These are phyloP conservation scores for Zele albiditarsus DNA, from an alignment of 2,888 invertebrate species.

Conservation along the genomic window DNA sequence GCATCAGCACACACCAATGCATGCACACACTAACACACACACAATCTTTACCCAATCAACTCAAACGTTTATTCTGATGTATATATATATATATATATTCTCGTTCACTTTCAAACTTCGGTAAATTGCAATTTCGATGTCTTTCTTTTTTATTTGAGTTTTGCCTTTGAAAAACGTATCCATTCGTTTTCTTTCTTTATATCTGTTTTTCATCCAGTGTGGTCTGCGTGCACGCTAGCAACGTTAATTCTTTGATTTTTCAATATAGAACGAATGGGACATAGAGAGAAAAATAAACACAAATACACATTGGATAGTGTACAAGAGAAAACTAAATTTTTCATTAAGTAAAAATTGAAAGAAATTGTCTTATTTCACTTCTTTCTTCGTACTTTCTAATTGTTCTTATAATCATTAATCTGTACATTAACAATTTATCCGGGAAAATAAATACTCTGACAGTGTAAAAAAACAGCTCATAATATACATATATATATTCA, in stretches of 20 bases:
- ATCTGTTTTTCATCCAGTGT: constrained; percentile 4
- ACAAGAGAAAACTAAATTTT: not conserved
- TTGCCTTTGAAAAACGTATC: constrained; percentile 28
- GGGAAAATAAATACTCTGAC: not conserved
- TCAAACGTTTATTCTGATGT: constrained; percentile 24
- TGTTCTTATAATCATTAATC: constrained; percentile 2
- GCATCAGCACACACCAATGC: not conserved
- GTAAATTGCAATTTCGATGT: constrained; percentile 44
- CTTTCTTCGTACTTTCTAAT: constrained; percentile 1
- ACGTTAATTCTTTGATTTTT: constrained; percentile 15
- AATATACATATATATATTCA: constrained; percentile 18
- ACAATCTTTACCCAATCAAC: constrained; percentile 31
- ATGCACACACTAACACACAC: constrained; percentile 19
- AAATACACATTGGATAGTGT: not conserved
- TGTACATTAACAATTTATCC: not conserved
- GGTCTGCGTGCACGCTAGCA: not conserved
- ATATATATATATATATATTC: too few species aligned
- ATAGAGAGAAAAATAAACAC: not conserved
- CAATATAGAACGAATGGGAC: constrained; percentile 10
- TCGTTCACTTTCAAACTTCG: constrained; percentile 44
- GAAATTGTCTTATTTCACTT: not conserved
- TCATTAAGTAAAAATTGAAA: not conserved
- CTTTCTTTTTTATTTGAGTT: constrained; percentile 31
- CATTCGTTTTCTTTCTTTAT: constrained; percentile 16
- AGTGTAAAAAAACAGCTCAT: constrained; percentile 7